Evolutionary conservation across 92 coral and sea anemone genomes (phyloP).

Genomic region (Epizoanthus illoricatus): DNA sequence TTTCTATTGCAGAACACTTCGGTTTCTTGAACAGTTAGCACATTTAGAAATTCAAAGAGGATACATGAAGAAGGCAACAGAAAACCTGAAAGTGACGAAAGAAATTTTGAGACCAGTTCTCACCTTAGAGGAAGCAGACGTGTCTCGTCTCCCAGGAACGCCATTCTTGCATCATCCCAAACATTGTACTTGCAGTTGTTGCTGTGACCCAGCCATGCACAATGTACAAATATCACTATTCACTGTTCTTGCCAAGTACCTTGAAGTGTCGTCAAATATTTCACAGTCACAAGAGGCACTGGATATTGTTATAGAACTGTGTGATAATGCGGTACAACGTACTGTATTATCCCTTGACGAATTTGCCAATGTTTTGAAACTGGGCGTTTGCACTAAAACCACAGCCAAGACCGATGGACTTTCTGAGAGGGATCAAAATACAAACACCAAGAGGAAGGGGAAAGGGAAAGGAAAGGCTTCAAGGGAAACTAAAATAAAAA

Average conservation of each 20-base stretch:
- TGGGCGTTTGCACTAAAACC: constrained; percentile 17
- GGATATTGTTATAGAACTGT: constrained; percentile 54
- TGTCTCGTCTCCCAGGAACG: constrained; percentile 44
- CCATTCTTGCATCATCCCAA: constrained; percentile 59
- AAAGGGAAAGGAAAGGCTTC: constrained; percentile 36
- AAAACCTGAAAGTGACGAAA: constrained; percentile 54
- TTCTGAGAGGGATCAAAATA: constrained; percentile 6
- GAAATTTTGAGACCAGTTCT: constrained; percentile 51
- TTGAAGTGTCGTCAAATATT: constrained; percentile 42
- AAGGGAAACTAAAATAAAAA: constrained; percentile 48
- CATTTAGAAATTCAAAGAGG: constrained; percentile 67
- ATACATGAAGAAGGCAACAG: constrained; percentile 50
- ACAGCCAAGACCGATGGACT: not conserved
- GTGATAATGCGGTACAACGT: constrained; percentile 45
- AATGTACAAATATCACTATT: constrained; percentile 45
- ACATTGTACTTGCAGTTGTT: constrained; percentile 59
- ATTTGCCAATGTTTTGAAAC: constrained; percentile 41
- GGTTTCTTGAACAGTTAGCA: constrained; percentile 68
- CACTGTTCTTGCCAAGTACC: constrained; percentile 53
- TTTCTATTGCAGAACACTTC: constrained; percentile 54
- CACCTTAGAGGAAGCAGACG: constrained; percentile 37
- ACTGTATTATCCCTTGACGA: constrained; percentile 46
- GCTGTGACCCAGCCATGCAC: constrained; percentile 72
- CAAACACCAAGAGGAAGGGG: constrained; percentile 46
- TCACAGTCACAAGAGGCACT: constrained; percentile 44